phyloP scores from a whole-genome alignment of 2,113 vertebrate species.

The Dicerorhinus sumatrensis region DNA sequence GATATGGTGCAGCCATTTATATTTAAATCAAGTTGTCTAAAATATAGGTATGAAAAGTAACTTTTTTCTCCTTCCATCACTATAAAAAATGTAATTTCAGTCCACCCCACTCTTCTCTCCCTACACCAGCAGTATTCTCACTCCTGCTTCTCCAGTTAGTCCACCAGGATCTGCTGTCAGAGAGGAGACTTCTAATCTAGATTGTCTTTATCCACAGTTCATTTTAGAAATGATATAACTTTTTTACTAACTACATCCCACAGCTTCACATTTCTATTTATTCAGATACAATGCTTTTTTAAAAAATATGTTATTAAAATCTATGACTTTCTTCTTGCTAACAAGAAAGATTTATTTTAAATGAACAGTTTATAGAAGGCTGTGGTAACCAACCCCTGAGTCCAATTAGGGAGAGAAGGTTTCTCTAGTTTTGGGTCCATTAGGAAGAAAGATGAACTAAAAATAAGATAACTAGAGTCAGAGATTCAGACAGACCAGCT shows the following conservation, averaged over 20 bases:
- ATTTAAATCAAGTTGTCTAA: conserved; percentile 84
- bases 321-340: background rate
- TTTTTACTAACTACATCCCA: background rate
- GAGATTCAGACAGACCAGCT: background rate
- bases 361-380: background rate
- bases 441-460: background rate
- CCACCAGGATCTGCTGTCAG: conserved; percentile 54
- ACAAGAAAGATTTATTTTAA: conserved; percentile 32
- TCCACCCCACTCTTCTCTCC: conserved; percentile 59
- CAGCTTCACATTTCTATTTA: background rate
- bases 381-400: background rate
- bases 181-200: background rate
- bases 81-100: conserved; percentile 71
- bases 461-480: background rate
- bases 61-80: background rate
- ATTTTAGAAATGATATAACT: background rate
- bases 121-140: conserved; percentile 43
- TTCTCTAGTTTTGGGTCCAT: background rate
- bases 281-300: conserved; percentile 30
- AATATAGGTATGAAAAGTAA: conserved; percentile 72
- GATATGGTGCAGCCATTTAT: conserved; percentile 76
- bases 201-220: background rate
- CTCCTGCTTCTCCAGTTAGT: conserved; percentile 70
- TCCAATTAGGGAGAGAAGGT: background rate
- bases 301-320: background rate